Conservation (phyloP, 2,797 vertebrate genomes). For the Parambassis ranga region DNA sequence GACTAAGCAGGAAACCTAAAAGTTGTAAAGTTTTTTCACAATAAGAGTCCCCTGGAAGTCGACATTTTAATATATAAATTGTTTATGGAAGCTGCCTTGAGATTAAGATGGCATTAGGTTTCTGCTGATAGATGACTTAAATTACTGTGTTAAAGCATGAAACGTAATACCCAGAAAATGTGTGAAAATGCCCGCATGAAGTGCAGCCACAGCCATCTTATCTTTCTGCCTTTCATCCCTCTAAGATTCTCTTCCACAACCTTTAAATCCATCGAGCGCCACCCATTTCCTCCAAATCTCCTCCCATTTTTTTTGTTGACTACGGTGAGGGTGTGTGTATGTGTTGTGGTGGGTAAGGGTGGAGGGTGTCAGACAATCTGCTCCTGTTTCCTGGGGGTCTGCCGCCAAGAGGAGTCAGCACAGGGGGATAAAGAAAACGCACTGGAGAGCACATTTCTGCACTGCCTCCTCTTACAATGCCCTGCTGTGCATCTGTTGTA, state of each 20-base stretch:
- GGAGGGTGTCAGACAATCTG: slow-evolving; percentile 86
- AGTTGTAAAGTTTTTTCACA: not conserved
- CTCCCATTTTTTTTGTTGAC: slow-evolving; percentile 41
- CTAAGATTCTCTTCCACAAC: slow-evolving; percentile 57
- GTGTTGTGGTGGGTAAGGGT: not conserved
- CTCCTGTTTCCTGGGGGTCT: slow-evolving; percentile 89
- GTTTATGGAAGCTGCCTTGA: not conserved
- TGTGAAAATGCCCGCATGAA: not conserved
- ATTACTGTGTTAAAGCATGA: not conserved
- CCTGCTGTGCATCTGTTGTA: slow-evolving; percentile 92
- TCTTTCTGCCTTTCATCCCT: slow-evolving; percentile 38
- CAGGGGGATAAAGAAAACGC: slow-evolving; percentile 83
- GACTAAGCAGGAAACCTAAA: not conserved
- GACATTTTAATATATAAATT: not conserved
- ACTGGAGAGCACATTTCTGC: slow-evolving; percentile 87
- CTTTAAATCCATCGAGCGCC: slow-evolving; percentile 76
- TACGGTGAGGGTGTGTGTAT: slow-evolving; percentile 32
- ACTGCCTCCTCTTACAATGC: slow-evolving; percentile 84
- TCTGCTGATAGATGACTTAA: no score
- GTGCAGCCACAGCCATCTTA: not conserved
- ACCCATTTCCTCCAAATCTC: slow-evolving; percentile 80
- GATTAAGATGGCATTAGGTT: no score
- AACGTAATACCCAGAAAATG: not conserved
- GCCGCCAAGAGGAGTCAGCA: slow-evolving; percentile 86
- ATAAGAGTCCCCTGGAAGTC: no score